A percentile compares a stretch with the other conserved stretches of the same genome.
Evolutionary conservation across 2,888 invertebrate genomes (phyloP).

Genomic region (Agrypnus murinus): DNA sequence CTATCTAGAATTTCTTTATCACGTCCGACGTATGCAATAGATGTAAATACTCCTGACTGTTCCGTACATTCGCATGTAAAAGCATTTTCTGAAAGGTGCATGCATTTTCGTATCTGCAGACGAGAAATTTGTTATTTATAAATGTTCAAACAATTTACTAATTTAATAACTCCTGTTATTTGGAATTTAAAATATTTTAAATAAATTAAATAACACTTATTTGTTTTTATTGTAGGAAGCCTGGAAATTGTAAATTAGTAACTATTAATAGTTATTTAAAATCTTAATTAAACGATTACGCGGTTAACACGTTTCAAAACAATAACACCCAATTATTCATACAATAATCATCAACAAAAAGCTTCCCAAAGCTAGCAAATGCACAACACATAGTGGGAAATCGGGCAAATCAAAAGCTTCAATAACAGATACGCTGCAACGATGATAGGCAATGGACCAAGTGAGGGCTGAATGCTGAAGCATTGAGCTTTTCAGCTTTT

Average conservation of each 20-base stretch:
- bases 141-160: no score
- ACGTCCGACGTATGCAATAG: conserved; percentile 59
- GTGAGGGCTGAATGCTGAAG: conserved; percentile 30
- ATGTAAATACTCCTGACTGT: conserved; percentile 22
- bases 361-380: conserved; percentile 40
- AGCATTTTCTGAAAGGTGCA: neutral
- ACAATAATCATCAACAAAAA: conserved; percentile 41
- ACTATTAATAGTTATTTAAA: no score
- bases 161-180: no score
- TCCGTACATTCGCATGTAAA: conserved; percentile 16
- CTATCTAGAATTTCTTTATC: conserved; percentile 63
- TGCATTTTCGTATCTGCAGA: no score
- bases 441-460: conserved; percentile 61
- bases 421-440: conserved; percentile 66
- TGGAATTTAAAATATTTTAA: no score
- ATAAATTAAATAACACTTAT: no score
- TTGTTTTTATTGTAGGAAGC: no score
- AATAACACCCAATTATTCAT: conserved; percentile 38
- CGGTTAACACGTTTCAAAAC: conserved; percentile 26
- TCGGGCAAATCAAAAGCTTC: conserved; percentile 65
- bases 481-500: conserved; percentile 35
- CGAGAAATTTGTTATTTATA: no score
- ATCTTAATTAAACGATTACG: conserved; percentile 20
- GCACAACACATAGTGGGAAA: conserved; percentile 56
- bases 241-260: no score